A percentile compares a stretch with the other conserved stretches of the same genome.
phyloP scores from a whole-genome alignment of 2,797 vertebrate species.

The Selene dorsalis region DNA sequence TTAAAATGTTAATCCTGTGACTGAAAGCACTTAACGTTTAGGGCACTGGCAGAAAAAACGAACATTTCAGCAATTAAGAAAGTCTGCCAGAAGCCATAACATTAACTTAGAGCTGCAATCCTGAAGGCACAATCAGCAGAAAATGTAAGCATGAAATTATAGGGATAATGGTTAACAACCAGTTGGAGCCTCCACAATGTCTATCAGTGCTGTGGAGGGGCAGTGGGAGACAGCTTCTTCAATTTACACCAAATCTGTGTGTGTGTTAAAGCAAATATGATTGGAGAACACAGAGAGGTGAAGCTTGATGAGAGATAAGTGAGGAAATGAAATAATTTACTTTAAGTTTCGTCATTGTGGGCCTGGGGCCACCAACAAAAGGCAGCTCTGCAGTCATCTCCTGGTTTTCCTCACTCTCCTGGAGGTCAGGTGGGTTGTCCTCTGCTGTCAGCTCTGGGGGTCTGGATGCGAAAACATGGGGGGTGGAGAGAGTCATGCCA shows the following conservation, averaged over 20 bases:
- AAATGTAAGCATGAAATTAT: constrained; percentile 68
- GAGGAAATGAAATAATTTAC: constrained; percentile 81
- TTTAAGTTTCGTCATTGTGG: constrained; percentile 95
- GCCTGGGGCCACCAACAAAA: constrained; percentile 94
- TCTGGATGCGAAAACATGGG: constrained; percentile 9
- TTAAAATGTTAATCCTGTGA: constrained; percentile 52
- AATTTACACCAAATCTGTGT: constrained; percentile 22
- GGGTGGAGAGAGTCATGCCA: constrained; percentile 83
- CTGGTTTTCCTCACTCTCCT: constrained; percentile 68
- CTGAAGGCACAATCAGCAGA: constrained; percentile 56
- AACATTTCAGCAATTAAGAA: constrained; percentile 48
- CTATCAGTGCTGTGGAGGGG: constrained; percentile 46
- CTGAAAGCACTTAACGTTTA: constrained; percentile 43
- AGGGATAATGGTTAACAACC: constrained; percentile 70
- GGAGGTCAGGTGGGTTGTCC: constrained; percentile 10
- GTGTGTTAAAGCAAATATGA: constrained; percentile 37
- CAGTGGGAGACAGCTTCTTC: constrained; percentile 28
- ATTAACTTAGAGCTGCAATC: constrained; percentile 46
- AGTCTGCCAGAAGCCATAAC: constrained; percentile 56
- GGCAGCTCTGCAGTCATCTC: constrained; percentile 75
- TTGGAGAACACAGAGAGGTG: constrained; percentile 29
- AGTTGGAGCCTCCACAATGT: constrained; percentile 63
- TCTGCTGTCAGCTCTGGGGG: constrained; percentile 32
- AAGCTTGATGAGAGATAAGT: constrained; percentile 33
- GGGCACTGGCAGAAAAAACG: constrained; percentile 28